Evolutionary conservation across 2,797 vertebrate genomes (phyloP), one percentile per base, ranked within the genome.

Genomic region (Sarcoramphus papa): DNA sequence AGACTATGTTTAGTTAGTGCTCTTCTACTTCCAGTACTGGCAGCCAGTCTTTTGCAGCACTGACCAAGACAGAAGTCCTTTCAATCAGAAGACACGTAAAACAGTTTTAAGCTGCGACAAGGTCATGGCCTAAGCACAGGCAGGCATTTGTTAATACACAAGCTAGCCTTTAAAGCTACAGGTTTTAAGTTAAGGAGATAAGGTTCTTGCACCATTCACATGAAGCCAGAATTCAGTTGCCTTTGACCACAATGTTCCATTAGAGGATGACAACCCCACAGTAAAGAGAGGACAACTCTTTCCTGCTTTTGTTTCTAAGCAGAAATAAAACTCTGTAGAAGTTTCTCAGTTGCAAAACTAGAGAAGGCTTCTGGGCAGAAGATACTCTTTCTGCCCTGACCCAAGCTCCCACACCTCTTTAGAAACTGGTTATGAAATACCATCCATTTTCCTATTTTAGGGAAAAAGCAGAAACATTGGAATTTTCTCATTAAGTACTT

Each of bases 161-260:
- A 87, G 80, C 63, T 30, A 59, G 31, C 21, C 86, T 95, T 67
- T 87, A 79, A 88, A 96, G 76, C 83, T 86, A 45, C 51, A 82
- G 56, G 67, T 74, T 83, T 96, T 68, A 94, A 82, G 35, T 85
- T 92, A 85, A 85, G 72, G 30, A 95, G 86, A 70, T 93, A 87
- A 85, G 47, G 60, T 41, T 94, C 87, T 82, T 77, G 48, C 33
- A 82, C 27, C 68, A 59, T 47, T 68, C 76, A 81, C 64, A 28
- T 12, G 19, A 90, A 94, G 50, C 37, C 77, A 87, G 50, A 90
- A 69, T 48, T 81, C 23, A 25, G 43, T 18, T 40, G 51, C 51
- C 70, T 95, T 51, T 76, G 70, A 59, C 80, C 72, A 90, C 11
- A 19, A 14, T 16, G 19, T 54, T 81, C 76, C 73, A 59, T 43